phyloP scores from a whole-genome alignment of 2,797 vertebrate species.

The Malacoraja senta region DNA sequence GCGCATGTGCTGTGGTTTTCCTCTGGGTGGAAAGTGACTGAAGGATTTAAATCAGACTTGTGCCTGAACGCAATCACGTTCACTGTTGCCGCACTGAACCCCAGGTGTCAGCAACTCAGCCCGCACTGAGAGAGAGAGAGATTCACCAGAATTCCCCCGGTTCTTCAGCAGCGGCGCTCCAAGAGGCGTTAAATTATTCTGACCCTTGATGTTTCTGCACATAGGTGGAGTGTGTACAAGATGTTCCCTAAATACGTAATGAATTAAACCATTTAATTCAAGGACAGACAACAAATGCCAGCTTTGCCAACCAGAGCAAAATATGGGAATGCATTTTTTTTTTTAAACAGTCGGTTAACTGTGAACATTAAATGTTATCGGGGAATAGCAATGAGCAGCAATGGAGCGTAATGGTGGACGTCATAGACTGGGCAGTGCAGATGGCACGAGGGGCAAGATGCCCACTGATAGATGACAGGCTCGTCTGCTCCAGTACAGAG shows the following conservation, averaged over 20 bases:
- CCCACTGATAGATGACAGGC: neutral
- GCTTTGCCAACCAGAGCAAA: neutral
- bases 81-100: neutral
- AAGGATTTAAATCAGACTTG: conserved; percentile 21
- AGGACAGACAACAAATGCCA: neutral
- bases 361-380: neutral
- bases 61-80: neutral
- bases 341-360: neutral
- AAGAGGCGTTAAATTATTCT: neutral
- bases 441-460: neutral
- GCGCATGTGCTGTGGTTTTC: conserved; percentile 17
- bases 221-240: neutral
- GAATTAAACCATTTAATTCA: neutral
- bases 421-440: neutral
- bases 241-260: too few relatives aligned
- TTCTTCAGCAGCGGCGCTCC: neutral
- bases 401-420: neutral
- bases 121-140: neutral
- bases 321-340: neutral
- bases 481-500: neutral
- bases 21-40: conserved; percentile 26
- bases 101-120: neutral
- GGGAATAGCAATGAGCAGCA: too few relatives aligned
- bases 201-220: neutral
- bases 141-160: neutral